A percentile compares a stretch with the other conserved stretches of the same genome.
Conservation (phyloP, 1,140 invertebrate species). For the Brachionus manjavacas region DNA sequence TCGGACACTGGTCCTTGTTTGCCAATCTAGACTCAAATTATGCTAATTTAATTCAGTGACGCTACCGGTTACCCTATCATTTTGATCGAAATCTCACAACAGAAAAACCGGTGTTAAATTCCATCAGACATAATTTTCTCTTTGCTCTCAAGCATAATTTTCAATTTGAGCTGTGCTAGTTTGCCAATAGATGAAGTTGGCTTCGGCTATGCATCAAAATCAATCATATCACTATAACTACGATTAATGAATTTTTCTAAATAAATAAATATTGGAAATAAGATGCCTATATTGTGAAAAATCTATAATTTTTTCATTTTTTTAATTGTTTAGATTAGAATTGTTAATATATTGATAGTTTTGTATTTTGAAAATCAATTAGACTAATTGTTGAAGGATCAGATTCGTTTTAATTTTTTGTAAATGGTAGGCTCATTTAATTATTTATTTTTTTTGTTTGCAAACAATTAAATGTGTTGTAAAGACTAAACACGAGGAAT, state of each 20-base stretch:
- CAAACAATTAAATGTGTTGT: background rate
- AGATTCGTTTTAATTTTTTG: background rate
- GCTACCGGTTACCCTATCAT: background rate
- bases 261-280: background rate
- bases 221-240: conserved; percentile 29
- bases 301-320: background rate
- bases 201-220: background rate
- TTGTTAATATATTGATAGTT: conserved; percentile 3
- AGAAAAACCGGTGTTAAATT: conserved; percentile 7
- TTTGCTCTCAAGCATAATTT: background rate
- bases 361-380: background rate
- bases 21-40: background rate
- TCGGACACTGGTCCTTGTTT: background rate
- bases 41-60: background rate
- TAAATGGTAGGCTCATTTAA: background rate
- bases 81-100: conserved; percentile 2
- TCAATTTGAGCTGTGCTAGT: background rate
- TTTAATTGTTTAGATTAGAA: background rate
- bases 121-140: conserved; percentile 24
- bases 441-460: background rate
- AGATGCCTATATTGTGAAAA: background rate
- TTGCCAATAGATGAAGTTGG: background rate
- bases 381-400: background rate
- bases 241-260: background rate
- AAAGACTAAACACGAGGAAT: conserved; percentile 33